Evolutionary conservation across 1,140 invertebrate species (phyloP).

Genomic region (Nylanderia fulva): DNA sequence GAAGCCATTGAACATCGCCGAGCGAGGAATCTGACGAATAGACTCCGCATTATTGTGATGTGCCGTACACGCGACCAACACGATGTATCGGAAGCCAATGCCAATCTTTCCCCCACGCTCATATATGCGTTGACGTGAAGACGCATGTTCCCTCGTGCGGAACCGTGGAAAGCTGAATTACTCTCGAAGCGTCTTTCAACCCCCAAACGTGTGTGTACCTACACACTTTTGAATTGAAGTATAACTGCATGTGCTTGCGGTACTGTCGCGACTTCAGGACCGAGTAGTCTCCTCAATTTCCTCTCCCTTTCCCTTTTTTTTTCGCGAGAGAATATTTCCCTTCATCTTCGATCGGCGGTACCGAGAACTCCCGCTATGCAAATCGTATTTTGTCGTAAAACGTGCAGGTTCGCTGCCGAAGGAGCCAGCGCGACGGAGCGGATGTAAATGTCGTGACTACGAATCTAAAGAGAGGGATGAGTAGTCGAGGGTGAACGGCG

Average conservation of each 20-base stretch:
- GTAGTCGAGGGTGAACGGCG: conserved; percentile 26
- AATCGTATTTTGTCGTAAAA: conserved; percentile 73
- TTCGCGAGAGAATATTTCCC: conserved; percentile 60
- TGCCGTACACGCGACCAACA: conserved; percentile 19
- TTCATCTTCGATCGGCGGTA: conserved; percentile 67
- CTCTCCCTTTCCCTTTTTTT: neutral
- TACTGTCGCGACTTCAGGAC: conserved; percentile 18
- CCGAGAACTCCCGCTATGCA: conserved; percentile 59
- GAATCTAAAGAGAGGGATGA: conserved; percentile 31
- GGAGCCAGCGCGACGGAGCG: conserved; percentile 58
- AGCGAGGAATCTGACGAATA: conserved; percentile 39
- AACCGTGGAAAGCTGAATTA: conserved; percentile 73
- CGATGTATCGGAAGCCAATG: conserved; percentile 52
- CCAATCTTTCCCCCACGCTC: conserved; percentile 36
- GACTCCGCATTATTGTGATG: conserved; percentile 50
- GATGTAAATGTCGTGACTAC: conserved; percentile 57
- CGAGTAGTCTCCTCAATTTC: conserved; percentile 45
- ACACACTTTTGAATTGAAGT: conserved; percentile 65
- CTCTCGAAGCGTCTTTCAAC: conserved; percentile 70
- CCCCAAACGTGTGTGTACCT: conserved; percentile 51
- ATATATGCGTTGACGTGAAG: conserved; percentile 61
- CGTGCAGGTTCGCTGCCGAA: conserved; percentile 55
- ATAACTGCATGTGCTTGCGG: conserved; percentile 61
- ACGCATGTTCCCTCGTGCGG: conserved; percentile 68
- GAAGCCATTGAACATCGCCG: conserved; percentile 44